Conservation (phyloP, 2,888 invertebrate genomes). For the Apamea anceps region DNA sequence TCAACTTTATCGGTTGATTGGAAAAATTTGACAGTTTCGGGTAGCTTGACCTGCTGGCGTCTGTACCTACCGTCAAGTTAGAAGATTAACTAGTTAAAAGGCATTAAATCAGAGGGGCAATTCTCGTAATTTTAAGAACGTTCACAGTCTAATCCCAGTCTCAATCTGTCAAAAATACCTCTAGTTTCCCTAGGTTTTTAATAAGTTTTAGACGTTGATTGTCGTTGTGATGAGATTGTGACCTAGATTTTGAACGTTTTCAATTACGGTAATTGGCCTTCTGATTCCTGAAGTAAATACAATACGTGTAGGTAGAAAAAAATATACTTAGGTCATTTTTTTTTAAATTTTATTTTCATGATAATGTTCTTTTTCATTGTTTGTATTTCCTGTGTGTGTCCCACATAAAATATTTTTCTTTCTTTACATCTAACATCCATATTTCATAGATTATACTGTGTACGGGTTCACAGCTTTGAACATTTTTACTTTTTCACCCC, state of each 20-base stretch:
- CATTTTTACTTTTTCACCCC: slow-evolving; percentile 20
- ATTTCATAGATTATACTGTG: not conserved
- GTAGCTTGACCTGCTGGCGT: no score
- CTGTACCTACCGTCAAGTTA: no score
- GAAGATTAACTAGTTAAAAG: not conserved
- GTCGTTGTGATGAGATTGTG: not conserved
- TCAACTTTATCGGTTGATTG: no score
- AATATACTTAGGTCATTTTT: no score
- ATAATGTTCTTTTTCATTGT: not conserved
- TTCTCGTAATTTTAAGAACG: not conserved
- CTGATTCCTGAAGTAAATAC: not conserved
- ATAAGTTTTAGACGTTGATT: not conserved
- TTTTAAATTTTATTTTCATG: no score
- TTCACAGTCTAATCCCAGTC: no score
- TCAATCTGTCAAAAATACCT: not conserved
- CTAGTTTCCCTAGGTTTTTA: not conserved
- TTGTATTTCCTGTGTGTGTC: not conserved
- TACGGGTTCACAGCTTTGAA: not conserved
- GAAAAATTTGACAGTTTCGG: no score
- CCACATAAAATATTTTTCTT: not conserved
- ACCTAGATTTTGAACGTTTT: not conserved
- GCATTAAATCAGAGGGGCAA: not conserved
- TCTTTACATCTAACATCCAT: not conserved
- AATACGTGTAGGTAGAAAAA: not conserved
- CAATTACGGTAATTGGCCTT: not conserved